These are phyloP conservation scores for Eunapius fragilis DNA, from an alignment of 37 sponge, comb jelly and placozoan genomes.

Conservation along the genomic window DNA sequence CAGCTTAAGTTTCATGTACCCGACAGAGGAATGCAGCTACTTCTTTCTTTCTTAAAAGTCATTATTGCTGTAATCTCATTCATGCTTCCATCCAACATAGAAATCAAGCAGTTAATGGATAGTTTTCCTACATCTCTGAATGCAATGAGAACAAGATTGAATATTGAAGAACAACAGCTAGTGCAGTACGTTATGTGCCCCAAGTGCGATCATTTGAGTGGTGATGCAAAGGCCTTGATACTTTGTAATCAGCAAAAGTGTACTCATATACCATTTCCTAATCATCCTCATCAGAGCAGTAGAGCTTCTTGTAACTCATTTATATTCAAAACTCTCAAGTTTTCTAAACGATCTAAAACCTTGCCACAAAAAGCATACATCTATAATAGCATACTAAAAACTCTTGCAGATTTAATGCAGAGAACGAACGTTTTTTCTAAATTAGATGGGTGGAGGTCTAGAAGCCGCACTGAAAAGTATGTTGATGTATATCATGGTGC, in stretches of 20 bases:
- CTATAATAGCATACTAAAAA: slow-evolving; percentile 22
- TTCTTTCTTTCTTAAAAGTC: background rate
- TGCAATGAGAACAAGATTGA: background rate
- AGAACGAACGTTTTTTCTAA: background rate
- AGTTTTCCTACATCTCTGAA: background rate
- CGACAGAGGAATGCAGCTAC: background rate
- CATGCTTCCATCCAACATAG: background rate
- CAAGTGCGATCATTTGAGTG: background rate
- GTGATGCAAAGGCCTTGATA: background rate
- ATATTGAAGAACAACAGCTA: background rate
- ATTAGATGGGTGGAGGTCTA: slow-evolving; percentile 19
- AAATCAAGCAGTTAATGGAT: background rate
- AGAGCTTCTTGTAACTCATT: background rate
- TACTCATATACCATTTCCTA: slow-evolving; percentile 36
- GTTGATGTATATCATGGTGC: slow-evolving; percentile 38
- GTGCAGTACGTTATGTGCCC: background rate
- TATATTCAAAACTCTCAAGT: slow-evolving; percentile 28
- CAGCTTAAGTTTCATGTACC: background rate
- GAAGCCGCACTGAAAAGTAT: background rate
- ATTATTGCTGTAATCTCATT: background rate
- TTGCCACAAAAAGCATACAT: slow-evolving; percentile 17
- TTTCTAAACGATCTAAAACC: background rate
- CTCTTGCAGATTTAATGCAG: slow-evolving; percentile 16
- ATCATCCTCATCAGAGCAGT: slow-evolving; percentile 34
- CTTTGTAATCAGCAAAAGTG: slow-evolving; percentile 15